These are phyloP conservation scores for Apostichopus leukothele DNA, from an alignment of 53 echinoderm and acorn worm species.

Conservation along the genomic window DNA sequence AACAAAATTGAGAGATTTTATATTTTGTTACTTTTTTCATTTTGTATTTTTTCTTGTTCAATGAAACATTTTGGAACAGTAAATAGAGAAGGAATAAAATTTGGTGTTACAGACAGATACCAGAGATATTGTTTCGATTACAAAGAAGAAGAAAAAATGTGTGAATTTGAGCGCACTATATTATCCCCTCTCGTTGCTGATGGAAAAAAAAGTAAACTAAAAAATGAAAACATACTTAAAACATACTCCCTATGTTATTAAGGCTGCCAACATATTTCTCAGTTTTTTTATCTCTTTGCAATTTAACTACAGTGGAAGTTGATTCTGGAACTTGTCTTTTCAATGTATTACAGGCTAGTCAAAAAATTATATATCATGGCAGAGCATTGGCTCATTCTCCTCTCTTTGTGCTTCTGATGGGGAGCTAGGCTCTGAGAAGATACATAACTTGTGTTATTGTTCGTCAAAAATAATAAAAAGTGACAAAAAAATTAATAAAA, in stretches of 20 bases:
- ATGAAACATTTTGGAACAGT: constrained; percentile 23
- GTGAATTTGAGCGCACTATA: neutral
- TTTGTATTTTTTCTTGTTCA: constrained; percentile 44
- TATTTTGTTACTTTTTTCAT: constrained; percentile 55
- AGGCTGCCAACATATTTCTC: constrained; percentile 49
- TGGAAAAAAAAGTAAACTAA: neutral
- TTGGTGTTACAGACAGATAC: neutral
- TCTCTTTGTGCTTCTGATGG: neutral
- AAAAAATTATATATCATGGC: neutral
- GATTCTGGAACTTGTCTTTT: constrained; percentile 7
- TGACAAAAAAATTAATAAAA: too few species aligned
- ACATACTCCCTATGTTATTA: constrained; percentile 36
- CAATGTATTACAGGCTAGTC: constrained; percentile 44
- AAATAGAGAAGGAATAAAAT: neutral
- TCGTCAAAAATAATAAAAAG: too few species aligned
- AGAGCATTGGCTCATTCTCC: neutral
- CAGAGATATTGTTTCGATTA: neutral
- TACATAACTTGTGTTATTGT: neutral
- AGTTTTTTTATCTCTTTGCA: constrained; percentile 51
- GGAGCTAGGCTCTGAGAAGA: neutral
- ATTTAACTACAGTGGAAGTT: constrained; percentile 32
- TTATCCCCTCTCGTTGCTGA: neutral
- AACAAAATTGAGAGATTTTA: constrained; percentile 46
- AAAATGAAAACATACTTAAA: neutral
- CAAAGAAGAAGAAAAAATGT: neutral